Evolutionary conservation across 1,140 invertebrate species (phyloP).

Genomic region (Drosophila repleta): DNA sequence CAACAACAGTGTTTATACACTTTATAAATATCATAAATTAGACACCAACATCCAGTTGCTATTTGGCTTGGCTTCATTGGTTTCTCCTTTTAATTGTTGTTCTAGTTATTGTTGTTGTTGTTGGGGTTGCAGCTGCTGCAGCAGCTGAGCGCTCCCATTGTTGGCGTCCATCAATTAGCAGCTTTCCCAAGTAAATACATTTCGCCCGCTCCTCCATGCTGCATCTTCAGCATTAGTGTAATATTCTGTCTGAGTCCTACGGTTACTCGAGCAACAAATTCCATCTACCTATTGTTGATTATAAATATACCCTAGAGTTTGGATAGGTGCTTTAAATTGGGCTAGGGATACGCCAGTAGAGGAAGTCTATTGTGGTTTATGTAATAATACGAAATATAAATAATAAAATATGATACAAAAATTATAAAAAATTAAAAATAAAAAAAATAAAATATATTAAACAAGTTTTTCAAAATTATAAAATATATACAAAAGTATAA

Average conservation of each 20-base stretch:
- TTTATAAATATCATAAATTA: conserved; percentile 15
- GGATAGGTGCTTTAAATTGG: too few relatives aligned
- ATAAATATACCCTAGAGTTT: neutral
- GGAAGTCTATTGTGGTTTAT: too few relatives aligned
- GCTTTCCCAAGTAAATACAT: neutral
- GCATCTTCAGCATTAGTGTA: conserved; percentile 1
- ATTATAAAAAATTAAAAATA: too few relatives aligned
- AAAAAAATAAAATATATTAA: too few relatives aligned
- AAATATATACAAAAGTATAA: too few relatives aligned
- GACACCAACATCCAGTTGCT: neutral
- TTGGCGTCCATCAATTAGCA: conserved; percentile 32
- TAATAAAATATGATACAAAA: too few relatives aligned
- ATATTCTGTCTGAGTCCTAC: neutral
- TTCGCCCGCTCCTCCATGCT: neutral
- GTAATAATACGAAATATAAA: too few relatives aligned
- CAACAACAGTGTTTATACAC: conserved; percentile 20
- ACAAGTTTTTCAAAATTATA: too few relatives aligned
- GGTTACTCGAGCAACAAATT: neutral
- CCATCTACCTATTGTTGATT: neutral
- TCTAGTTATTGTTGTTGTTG: neutral
- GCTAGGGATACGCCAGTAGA: too few relatives aligned
- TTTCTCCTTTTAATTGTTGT: neutral
- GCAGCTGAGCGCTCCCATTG: conserved; percentile 17
- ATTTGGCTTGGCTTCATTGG: conserved; percentile 5
- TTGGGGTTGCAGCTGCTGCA: neutral